A percentile compares a stretch with the other conserved stretches of the same genome.
phyloP scores from a whole-genome alignment of 2,888 invertebrate genomes.

The Megamerina dolium region DNA sequence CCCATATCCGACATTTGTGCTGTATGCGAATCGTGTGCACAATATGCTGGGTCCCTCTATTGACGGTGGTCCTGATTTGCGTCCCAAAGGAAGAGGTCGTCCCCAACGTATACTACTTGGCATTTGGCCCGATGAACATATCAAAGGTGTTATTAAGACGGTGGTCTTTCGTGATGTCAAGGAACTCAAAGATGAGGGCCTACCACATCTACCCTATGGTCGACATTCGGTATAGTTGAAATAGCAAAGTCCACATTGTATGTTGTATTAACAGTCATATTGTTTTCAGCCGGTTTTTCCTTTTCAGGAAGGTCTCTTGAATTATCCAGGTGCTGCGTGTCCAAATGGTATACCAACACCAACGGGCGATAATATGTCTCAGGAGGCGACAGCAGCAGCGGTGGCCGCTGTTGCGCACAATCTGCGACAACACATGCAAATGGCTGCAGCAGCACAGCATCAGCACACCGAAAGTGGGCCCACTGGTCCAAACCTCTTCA shows the following conservation, averaged over 20 bases:
- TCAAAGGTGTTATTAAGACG: slow-evolving; percentile 84
- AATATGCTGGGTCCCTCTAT: slow-evolving; percentile 91
- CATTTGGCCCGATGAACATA: slow-evolving; percentile 91
- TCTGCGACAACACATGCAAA: slow-evolving; percentile 73
- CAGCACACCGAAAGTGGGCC: slow-evolving; percentile 30
- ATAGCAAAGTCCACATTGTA: background rate
- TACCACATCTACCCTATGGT: slow-evolving; percentile 54
- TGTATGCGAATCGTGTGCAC: slow-evolving; percentile 88
- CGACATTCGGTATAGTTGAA: slow-evolving; percentile 55
- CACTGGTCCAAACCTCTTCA: slow-evolving; percentile 51
- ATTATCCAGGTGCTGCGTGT: slow-evolving; percentile 55
- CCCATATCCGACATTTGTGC: slow-evolving; percentile 88
- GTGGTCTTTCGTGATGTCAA: slow-evolving; percentile 86
- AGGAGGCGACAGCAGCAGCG: slow-evolving; percentile 73
- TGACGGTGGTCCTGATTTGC: slow-evolving; percentile 82
- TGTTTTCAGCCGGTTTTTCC: slow-evolving; percentile 50
- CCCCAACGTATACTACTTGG: slow-evolving; percentile 86
- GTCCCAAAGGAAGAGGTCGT: slow-evolving; percentile 85
- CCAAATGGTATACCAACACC: slow-evolving; percentile 56
- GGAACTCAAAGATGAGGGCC: slow-evolving; percentile 67
- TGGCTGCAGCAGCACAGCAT: slow-evolving; percentile 57
- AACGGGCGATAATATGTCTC: slow-evolving; percentile 52
- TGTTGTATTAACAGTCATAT: slow-evolving; percentile 8
- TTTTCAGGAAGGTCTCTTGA: slow-evolving; percentile 58
- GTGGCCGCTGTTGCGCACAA: slow-evolving; percentile 83